Evolutionary conservation across 2,888 invertebrate genomes (phyloP).

Genomic region (Imbricaverruca yamaguchii): DNA sequence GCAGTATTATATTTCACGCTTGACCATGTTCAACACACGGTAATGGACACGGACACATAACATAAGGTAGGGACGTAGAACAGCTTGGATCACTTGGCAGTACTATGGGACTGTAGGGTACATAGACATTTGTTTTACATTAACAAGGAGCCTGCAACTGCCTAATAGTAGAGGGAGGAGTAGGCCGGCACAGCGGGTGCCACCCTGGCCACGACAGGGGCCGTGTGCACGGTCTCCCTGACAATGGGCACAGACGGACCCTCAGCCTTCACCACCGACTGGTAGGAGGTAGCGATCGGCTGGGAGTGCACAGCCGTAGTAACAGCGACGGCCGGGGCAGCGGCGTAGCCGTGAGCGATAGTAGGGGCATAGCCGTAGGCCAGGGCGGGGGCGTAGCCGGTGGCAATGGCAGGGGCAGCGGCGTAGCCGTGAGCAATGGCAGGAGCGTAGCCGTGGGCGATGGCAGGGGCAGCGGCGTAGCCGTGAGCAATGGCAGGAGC

Average conservation of each 20-base stretch:
- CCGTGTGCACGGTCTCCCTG: not conserved
- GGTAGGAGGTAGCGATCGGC: not conserved
- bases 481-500: no score
- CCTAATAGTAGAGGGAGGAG: no score
- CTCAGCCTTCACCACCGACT: slow-evolving; percentile 7
- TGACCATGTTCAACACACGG: no score
- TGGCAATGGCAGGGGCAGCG: not conserved
- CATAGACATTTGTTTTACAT: no score
- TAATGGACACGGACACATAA: no score
- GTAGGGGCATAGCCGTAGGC: not conserved
- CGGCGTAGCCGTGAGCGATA: not conserved
- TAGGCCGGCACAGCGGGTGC: not conserved
- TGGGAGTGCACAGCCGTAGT: not conserved
- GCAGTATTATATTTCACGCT: no score
- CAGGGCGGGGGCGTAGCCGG: not conserved
- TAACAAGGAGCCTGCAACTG: no score
- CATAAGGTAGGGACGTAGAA: no score
- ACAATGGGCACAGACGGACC: not conserved
- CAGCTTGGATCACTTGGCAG: no score
- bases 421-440: not conserved
- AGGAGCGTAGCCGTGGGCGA: slow-evolving; percentile 1
- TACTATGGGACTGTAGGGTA: no score
- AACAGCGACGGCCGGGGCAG: slow-evolving; percentile 7
- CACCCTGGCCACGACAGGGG: not conserved
- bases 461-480: no score